These are phyloP conservation scores for Henricia sp. DNA, from an alignment of 53 echinoderm and acorn worm species.

Conservation along the genomic window DNA sequence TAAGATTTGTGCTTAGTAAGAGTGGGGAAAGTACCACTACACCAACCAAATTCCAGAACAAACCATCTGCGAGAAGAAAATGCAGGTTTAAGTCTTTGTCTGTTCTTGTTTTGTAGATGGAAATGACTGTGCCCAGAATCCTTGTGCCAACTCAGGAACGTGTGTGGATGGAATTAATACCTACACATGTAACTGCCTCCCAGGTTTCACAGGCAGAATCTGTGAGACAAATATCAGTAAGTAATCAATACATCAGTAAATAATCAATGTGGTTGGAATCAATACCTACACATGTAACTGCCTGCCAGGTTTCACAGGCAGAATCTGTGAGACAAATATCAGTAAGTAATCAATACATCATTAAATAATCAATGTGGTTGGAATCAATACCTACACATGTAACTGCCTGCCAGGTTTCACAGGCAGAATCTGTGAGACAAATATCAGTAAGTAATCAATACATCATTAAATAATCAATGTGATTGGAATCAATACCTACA, in stretches of 20 bases:
- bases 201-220: conserved; percentile 72
- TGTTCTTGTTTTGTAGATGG: conserved; percentile 14
- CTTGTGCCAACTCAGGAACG: conserved; percentile 79
- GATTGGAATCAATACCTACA: too few relatives aligned
- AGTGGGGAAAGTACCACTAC: too few relatives aligned
- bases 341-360: neutral
- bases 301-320: too few relatives aligned
- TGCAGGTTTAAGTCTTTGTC: neutral
- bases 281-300: too few relatives aligned
- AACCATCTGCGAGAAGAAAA: too few relatives aligned
- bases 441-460: too few relatives aligned
- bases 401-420: too few relatives aligned
- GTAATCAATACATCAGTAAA: neutral
- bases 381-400: too few relatives aligned
- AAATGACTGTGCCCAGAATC: conserved; percentile 51
- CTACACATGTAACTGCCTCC: conserved; percentile 64
- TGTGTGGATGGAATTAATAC: conserved; percentile 63
- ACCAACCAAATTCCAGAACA: too few relatives aligned
- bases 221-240: conserved; percentile 62
- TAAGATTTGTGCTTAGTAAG: too few relatives aligned
- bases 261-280: neutral
- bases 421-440: too few relatives aligned
- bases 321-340: conserved; percentile 51
- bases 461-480: too few relatives aligned
- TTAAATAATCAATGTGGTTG: neutral